Evolutionary conservation across 2,888 invertebrate genomes (phyloP).

Genomic region (Sinhomidia bicolor): DNA sequence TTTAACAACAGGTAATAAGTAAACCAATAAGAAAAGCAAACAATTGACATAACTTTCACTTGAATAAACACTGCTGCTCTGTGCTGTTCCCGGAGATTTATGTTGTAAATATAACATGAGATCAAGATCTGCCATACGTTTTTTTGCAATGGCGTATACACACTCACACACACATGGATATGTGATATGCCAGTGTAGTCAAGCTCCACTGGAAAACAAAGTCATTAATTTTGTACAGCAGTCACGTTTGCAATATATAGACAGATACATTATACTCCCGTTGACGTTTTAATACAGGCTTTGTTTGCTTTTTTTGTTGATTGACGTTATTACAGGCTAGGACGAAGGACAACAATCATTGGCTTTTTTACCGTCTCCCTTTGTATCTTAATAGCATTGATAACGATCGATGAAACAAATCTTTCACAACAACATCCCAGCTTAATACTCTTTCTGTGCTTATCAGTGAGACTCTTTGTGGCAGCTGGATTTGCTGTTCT

Average conservation of each 20-base stretch:
- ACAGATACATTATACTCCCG: slow-evolving; percentile 18
- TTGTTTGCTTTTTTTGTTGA: slow-evolving; percentile 56
- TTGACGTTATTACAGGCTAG: slow-evolving; percentile 65
- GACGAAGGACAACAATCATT: slow-evolving; percentile 70
- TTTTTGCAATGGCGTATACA: not conserved
- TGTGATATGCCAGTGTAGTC: not conserved
- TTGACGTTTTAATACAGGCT: slow-evolving; percentile 38
- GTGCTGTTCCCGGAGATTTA: not conserved
- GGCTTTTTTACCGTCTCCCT: slow-evolving; percentile 63
- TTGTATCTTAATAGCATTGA: slow-evolving; percentile 58
- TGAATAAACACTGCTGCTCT: not conserved
- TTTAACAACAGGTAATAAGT: slow-evolving; percentile 73
- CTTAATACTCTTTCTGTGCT: slow-evolving; percentile 61
- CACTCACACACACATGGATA: no score
- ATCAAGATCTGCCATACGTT: not conserved
- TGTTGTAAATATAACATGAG: slow-evolving; percentile 1
- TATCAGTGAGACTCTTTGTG: slow-evolving; percentile 67
- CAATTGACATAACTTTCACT: slow-evolving; percentile 5
- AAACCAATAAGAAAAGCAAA: not conserved
- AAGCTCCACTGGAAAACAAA: slow-evolving; percentile 20
- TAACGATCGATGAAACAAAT: slow-evolving; percentile 64
- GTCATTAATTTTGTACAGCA: slow-evolving; percentile 49
- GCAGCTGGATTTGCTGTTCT: slow-evolving; percentile 73
- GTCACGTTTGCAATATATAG: slow-evolving; percentile 20
- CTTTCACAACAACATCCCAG: slow-evolving; percentile 53